Conservation (phyloP, 1,140 invertebrate genomes). For the Solen grandis region DNA sequence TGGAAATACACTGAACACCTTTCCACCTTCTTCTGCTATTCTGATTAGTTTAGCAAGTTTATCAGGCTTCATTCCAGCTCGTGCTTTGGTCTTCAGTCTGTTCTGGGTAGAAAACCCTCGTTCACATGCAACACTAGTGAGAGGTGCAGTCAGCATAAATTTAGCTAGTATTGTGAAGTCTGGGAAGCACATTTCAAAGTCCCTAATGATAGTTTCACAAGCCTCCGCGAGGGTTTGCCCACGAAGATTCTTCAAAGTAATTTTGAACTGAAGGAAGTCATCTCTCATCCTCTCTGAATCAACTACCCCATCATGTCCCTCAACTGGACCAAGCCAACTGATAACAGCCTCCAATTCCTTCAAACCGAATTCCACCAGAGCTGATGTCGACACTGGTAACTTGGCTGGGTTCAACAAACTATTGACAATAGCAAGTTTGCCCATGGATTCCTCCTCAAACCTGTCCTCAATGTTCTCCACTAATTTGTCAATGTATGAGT, state of each 20-base stretch:
- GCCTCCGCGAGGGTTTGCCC: background rate
- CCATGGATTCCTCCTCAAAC: conserved; percentile 27
- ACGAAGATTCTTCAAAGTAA: conserved; percentile 13
- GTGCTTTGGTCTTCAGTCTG: background rate
- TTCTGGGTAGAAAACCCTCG: too few relatives aligned
- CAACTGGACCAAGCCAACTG: background rate
- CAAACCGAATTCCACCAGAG: background rate
- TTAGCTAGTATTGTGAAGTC: conserved; percentile 5
- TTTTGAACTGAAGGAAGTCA: background rate
- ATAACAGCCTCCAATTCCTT: conserved; percentile 4
- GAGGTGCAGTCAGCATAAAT: too few relatives aligned
- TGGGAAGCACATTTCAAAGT: background rate
- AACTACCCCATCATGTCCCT: background rate
- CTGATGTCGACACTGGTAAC: background rate
- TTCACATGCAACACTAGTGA: too few relatives aligned
- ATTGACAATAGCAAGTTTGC: conserved; percentile 14
- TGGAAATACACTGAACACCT: background rate
- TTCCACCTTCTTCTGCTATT: conserved; percentile 21
- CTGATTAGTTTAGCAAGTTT: conserved; percentile 11
- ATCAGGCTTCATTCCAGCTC: background rate
- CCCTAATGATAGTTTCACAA: background rate
- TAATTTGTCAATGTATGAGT: background rate
- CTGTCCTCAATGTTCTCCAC: background rate
- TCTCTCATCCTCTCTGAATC: background rate
- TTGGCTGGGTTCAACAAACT: background rate